Conservation (phyloP, 2,888 invertebrate species). For the Athripsodes cinereus region DNA sequence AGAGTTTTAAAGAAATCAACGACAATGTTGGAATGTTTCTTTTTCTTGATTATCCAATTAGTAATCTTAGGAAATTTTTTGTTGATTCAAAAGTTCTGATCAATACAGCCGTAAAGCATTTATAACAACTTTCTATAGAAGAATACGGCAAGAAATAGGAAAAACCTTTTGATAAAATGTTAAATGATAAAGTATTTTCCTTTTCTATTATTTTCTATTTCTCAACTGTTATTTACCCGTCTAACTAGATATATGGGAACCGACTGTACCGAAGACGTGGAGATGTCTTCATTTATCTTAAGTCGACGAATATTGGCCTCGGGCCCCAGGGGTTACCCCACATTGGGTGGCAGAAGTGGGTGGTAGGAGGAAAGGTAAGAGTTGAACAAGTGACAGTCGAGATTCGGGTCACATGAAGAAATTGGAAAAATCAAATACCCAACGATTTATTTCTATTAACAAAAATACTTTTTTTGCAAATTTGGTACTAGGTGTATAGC, state of each 20-base stretch:
- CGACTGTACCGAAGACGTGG: conserved; percentile 14
- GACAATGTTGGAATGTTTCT: too few relatives aligned
- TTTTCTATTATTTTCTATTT: conserved; percentile 2
- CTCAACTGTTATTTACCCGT: conserved; percentile 21
- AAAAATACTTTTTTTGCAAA: too few relatives aligned
- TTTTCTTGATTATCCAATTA: too few relatives aligned
- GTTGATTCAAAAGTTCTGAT: too few relatives aligned
- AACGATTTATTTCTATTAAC: too few relatives aligned
- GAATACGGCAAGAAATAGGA: background rate
- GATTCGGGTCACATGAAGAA: too few relatives aligned
- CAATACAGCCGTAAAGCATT: too few relatives aligned
- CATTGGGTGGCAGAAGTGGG: background rate
- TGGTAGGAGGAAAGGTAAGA: conserved; percentile 9
- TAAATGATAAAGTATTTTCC: background rate
- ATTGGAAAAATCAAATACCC: too few relatives aligned
- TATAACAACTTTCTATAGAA: too few relatives aligned
- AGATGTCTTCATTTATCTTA: conserved; percentile 27
- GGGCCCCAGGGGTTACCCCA: conserved; percentile 2
- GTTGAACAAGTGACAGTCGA: background rate
- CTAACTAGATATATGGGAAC: conserved; percentile 21
- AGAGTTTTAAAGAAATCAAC: too few relatives aligned
- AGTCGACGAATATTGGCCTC: conserved; percentile 22
- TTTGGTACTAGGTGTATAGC: too few relatives aligned
- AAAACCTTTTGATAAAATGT: background rate
- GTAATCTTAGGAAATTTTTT: too few relatives aligned